Evolutionary conservation across 1,140 invertebrate species (phyloP), one percentile per base, ranked within the genome.

Genomic region (Scaptomyza montana): DNA sequence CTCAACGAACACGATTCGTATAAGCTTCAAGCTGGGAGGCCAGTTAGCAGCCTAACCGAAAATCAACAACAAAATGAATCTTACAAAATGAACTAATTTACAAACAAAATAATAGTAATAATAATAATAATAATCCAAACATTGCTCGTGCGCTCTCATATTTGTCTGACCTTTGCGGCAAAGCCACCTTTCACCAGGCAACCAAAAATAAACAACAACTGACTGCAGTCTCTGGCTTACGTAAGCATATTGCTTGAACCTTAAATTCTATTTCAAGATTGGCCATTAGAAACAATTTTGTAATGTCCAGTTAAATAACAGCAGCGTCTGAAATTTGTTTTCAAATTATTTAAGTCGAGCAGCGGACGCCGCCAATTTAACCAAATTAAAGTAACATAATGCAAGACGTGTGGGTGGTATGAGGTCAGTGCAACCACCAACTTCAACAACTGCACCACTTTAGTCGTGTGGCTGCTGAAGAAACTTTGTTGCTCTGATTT

Each of bases 291-390:
- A 74, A 86, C 82, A 82, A 86, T 86, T 82, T 77, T 73, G 82
- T 82, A 86, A 81, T 82, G 78, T 64, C 71, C 82, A 87, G 82
- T 87, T 87, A 81, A 85, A 77, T 79, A 87, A 87, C 82, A 82
- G 54, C 67, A 30, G 33, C 33, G 7, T 36, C 2, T 74, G 78
- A 87, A 86, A 87, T 86, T 86, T 86, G 82, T 86, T 86, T 87
- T 87, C 82, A 87, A 82, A 86, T 86, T 86, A 86, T 86, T 86
- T 82, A 86, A 86, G 82, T 86, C 82, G 82, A 86, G 82, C 82
- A 86, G 39, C 50, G 55, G 13, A 19, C 43, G 54, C 30, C 4
- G 28, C 78, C 82, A 87, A 86, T 87, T 86, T 86, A 86, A 53
- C 70, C 70, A 82, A 87, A 87, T 87, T 87, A 86, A 86, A 78